A percentile compares a stretch with the other conserved stretches of the same genome.
Conservation (phyloP, 2,888 invertebrate species). For the Arctia plantaginis region DNA sequence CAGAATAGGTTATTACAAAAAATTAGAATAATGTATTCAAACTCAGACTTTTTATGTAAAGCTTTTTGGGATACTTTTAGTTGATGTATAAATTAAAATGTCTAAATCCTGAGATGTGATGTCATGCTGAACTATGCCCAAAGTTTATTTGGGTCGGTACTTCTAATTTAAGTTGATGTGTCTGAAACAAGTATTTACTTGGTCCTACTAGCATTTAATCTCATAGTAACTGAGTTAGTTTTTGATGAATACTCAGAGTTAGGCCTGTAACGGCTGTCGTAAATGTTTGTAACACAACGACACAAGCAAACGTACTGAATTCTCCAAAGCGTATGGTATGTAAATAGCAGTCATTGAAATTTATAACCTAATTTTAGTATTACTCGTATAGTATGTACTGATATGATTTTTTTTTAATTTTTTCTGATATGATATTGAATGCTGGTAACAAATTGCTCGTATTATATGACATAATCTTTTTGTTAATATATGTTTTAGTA, state of each 20-base stretch:
- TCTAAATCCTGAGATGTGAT: conserved; percentile 6
- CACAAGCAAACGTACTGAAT: neutral
- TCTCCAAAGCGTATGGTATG: neutral
- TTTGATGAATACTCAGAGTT: conserved; percentile 15
- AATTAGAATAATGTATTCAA: neutral
- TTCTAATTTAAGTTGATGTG: conserved; percentile 15
- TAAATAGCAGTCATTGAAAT: neutral
- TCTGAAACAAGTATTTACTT: conserved; percentile 16
- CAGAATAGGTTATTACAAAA: neutral
- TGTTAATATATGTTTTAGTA: neutral
- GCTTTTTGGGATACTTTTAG: conserved; percentile 21
- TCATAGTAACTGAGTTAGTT: conserved; percentile 17
- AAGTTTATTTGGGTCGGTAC: conserved; percentile 17
- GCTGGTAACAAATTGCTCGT: too few species aligned
- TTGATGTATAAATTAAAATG: conserved; percentile 30
- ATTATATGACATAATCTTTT: neutral
- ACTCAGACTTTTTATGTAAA: neutral
- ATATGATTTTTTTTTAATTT: too few species aligned
- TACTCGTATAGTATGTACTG: neutral
- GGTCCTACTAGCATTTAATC: conserved; percentile 9
- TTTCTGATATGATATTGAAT: too few species aligned
- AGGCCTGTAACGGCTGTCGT: conserved; percentile 12
- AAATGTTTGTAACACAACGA: conserved; percentile 2
- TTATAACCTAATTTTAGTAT: neutral
- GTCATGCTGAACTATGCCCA: conserved; percentile 4